Conservation (phyloP, 1,140 invertebrate genomes). For the Proctacanthus coquilletti region DNA sequence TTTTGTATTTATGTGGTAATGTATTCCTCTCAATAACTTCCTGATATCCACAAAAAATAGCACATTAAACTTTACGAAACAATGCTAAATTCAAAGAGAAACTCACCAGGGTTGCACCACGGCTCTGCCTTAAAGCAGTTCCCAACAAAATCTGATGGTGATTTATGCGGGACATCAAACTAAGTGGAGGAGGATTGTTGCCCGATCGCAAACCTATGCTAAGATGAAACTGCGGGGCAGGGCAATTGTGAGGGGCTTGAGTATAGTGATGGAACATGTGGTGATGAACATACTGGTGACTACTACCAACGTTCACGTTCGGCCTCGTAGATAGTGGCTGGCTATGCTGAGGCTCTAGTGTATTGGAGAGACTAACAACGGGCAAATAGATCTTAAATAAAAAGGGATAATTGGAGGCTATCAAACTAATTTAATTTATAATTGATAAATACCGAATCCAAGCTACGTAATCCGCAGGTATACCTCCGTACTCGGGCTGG, state of each 20-base stretch:
- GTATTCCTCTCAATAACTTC: constrained; percentile 60
- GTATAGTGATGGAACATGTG: constrained; percentile 48
- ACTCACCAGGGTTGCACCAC: constrained; percentile 25
- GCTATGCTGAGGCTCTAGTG: no score
- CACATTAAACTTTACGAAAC: background rate
- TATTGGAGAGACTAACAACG: no score
- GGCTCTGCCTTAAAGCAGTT: constrained; percentile 18
- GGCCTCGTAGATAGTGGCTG: constrained; percentile 11
- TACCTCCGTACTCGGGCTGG: no score
- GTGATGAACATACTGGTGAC: constrained; percentile 35
- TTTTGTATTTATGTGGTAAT: constrained; percentile 72
- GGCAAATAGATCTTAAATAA: no score
- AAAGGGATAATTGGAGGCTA: constrained; percentile 1
- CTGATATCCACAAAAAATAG: constrained; percentile 9
- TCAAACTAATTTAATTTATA: no score
- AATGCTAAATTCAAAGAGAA: no score
- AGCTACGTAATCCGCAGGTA: constrained; percentile 13
- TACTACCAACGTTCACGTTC: background rate
- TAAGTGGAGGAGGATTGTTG: constrained; percentile 5
- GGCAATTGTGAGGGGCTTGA: constrained; percentile 17
- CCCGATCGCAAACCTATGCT: constrained; percentile 34
- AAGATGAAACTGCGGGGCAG: constrained; percentile 35
- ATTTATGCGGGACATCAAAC: constrained; percentile 9
- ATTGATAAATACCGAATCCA: constrained; percentile 23
- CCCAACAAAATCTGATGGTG: constrained; percentile 19